Conservation (phyloP, 2,797 vertebrate genomes). For the Limosa lapponica region DNA sequence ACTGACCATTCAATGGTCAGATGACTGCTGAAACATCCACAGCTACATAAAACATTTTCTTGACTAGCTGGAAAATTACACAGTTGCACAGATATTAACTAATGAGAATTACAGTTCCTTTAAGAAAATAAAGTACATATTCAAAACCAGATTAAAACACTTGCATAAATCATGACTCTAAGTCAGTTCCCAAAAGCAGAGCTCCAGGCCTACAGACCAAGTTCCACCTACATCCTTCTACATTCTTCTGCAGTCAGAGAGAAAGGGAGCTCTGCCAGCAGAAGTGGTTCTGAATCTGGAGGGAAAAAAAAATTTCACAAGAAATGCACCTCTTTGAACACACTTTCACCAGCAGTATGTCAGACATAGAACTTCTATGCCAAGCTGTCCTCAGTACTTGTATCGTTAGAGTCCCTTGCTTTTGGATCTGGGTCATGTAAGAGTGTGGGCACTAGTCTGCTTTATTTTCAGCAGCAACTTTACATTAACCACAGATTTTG, state of each 20-base stretch:
- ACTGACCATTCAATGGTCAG: not conserved
- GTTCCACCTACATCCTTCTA: not conserved
- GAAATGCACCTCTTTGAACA: not conserved
- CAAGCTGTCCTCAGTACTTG: not conserved
- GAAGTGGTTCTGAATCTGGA: not conserved
- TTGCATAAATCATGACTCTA: not conserved
- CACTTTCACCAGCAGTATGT: not conserved
- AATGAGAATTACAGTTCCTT: not conserved
- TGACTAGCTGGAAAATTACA: not conserved
- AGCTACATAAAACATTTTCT: not conserved
- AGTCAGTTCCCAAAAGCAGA: not conserved
- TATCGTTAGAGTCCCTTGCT: not conserved
- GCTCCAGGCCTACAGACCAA: not conserved
- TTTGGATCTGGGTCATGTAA: not conserved
- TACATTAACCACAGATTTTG: not conserved
- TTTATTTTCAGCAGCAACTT: not conserved
- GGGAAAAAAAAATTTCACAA: not conserved
- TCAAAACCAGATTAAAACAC: not conserved
- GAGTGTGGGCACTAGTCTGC: rapidly evolving
- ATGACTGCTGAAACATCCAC: not conserved
- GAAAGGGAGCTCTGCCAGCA: not conserved
- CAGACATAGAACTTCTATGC: not conserved
- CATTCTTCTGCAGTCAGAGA: not conserved
- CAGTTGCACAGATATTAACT: not conserved
- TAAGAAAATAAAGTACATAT: not conserved